These are phyloP conservation scores for Xanthia togata DNA, from an alignment of 2,888 invertebrate species.

Conservation along the genomic window DNA sequence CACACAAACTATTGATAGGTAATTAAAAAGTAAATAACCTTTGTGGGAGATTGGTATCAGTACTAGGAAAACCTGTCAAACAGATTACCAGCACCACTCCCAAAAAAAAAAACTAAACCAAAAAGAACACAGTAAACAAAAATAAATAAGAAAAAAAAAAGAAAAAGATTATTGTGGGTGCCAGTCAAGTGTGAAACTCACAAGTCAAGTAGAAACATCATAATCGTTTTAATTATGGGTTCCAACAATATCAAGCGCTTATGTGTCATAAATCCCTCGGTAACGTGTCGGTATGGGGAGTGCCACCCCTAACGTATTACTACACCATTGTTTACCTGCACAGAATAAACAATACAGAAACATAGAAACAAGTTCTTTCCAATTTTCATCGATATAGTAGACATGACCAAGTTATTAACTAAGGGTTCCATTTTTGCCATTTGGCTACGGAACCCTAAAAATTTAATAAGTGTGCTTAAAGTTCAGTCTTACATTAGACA, in stretches of 20 bases:
- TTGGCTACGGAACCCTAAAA: constrained; percentile 2
- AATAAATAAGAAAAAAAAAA: background rate
- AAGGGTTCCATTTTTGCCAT: background rate
- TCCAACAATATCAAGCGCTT: background rate
- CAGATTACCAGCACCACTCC: no score
- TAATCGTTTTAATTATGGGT: background rate
- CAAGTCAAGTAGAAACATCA: background rate
- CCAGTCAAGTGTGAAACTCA: background rate
- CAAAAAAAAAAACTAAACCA: no score
- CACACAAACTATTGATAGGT: no score
- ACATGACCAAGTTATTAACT: background rate
- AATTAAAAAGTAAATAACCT: no score
- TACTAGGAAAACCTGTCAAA: no score
- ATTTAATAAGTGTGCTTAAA: constrained; percentile 20
- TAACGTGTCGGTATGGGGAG: background rate
- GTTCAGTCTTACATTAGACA: constrained; percentile 5
- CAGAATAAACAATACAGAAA: no score
- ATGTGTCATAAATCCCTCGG: background rate
- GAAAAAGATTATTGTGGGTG: background rate
- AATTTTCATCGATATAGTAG: background rate
- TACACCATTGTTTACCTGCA: background rate
- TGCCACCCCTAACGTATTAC: background rate
- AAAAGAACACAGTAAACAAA: no score
- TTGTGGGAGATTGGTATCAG: no score
- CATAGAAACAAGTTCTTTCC: no score